A percentile compares a stretch with the other conserved stretches of the same genome.
Conservation (phyloP, 2,888 invertebrate genomes). For the Lymantria monacha region DNA sequence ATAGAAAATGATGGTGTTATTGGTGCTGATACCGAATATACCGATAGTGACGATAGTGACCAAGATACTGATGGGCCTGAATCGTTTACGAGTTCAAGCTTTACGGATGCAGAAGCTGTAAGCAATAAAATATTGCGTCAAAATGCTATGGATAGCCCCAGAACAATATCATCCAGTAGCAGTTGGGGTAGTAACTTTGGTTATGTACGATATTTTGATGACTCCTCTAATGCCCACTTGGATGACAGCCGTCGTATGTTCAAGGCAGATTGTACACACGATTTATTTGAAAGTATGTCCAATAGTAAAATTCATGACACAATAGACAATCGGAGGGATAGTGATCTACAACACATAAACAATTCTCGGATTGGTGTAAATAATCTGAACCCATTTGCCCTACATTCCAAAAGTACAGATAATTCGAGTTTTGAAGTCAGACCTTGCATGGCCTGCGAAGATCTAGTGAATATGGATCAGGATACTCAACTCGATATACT, state of each 20-base stretch:
- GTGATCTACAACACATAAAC: conserved; percentile 33
- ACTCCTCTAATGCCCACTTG: conserved; percentile 68
- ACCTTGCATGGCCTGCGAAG: conserved; percentile 85
- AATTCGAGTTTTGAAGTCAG: conserved; percentile 81
- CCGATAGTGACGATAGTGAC: conserved; percentile 69
- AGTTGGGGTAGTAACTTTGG: conserved; percentile 85
- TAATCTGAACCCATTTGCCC: conserved; percentile 48
- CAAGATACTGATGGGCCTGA: conserved; percentile 68
- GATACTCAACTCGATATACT: conserved; percentile 77
- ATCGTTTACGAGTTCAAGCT: conserved; percentile 64
- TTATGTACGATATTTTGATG: conserved; percentile 85
- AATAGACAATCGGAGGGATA: conserved; percentile 24
- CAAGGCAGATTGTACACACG: conserved; percentile 67
- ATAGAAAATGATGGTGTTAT: conserved; percentile 71
- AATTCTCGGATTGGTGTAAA: conserved; percentile 34
- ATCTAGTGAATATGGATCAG: conserved; percentile 85
- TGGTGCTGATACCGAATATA: conserved; percentile 65
- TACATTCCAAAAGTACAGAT: conserved; percentile 84
- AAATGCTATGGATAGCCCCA: conserved; percentile 81
- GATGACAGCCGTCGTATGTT: conserved; percentile 42
- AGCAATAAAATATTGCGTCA: conserved; percentile 79
- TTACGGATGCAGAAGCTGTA: conserved; percentile 56
- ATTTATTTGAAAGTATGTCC: conserved; percentile 54
- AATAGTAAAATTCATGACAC: conserved; percentile 31
- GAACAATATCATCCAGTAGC: conserved; percentile 73